These are phyloP conservation scores for Nematolebias whitei DNA, from an alignment of 2,113 vertebrate species.

Conservation along the genomic window DNA sequence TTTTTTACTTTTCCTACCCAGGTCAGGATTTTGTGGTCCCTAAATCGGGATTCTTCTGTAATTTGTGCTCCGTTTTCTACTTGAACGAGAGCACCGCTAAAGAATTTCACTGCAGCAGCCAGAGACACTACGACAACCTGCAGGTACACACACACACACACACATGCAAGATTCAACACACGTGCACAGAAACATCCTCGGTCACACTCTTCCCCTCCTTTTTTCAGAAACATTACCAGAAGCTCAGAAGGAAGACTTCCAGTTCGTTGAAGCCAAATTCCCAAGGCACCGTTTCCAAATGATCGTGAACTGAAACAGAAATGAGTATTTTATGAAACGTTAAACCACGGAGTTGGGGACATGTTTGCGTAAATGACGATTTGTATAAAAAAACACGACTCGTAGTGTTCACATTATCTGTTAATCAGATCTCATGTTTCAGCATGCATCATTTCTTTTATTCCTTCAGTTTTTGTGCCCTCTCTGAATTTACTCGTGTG, in stretches of 20 bases:
- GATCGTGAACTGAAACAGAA: no score
- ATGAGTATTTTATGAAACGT: background rate
- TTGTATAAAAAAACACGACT: no score
- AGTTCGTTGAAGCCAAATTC: background rate
- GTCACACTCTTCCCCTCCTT: background rate
- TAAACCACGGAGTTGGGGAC: background rate
- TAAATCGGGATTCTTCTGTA: conserved; percentile 78
- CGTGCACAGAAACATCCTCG: background rate
- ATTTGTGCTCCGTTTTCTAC: conserved; percentile 71
- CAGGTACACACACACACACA: conserved; percentile 32
- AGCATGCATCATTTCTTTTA: background rate
- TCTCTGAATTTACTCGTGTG: no score
- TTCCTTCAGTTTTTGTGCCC: no score
- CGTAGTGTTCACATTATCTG: no score
- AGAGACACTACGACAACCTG: conserved; percentile 60
- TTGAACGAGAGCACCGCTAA: conserved; percentile 44
- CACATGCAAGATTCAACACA: background rate
- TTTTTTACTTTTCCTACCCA: conserved; percentile 24
- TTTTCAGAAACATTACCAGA: conserved; percentile 68
- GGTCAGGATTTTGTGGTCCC: conserved; percentile 79
- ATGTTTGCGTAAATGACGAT: no score
- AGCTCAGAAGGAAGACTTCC: conserved; percentile 11
- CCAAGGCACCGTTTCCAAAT: conserved; percentile 23
- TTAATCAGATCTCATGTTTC: background rate
- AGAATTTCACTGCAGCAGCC: conserved; percentile 58